These are phyloP conservation scores for Lemur catta DNA, from an alignment of 2,797 vertebrate genomes.

Conservation along the genomic window DNA sequence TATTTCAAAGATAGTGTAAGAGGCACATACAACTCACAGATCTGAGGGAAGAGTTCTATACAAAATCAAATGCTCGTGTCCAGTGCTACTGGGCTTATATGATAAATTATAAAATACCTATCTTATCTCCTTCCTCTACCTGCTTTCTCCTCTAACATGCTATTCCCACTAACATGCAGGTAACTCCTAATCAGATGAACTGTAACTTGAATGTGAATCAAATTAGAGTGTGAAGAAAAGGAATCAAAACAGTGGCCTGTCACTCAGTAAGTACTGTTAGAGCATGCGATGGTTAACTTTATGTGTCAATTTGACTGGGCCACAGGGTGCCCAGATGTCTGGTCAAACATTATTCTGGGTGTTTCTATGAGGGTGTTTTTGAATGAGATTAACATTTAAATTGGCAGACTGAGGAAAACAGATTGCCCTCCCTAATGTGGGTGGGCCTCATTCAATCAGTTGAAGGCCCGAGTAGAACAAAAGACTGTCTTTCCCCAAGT, in stretches of 20 bases:
- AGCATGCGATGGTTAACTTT: background rate
- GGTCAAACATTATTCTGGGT: background rate
- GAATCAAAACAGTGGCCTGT: background rate
- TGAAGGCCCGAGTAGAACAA: background rate
- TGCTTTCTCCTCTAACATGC: background rate
- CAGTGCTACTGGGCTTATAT: background rate
- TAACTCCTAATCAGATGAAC: background rate
- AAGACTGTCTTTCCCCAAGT: background rate
- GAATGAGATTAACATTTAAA: slow-evolving; percentile 15
- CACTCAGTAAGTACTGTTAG: background rate
- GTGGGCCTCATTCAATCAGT: background rate
- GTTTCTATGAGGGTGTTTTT: background rate
- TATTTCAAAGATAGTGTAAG: background rate
- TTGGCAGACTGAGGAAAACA: background rate
- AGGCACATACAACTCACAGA: background rate
- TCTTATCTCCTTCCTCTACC: background rate
- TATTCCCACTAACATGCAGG: background rate
- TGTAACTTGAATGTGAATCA: background rate
- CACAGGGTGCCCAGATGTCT: background rate
- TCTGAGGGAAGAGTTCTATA: background rate
- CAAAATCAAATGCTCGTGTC: background rate
- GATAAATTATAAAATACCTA: background rate
- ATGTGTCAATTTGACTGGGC: background rate
- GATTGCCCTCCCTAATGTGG: background rate
- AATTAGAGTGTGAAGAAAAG: background rate